These are phyloP conservation scores for Drosophila kurseongensis DNA, from an alignment of 1,140 invertebrate species.

Conservation along the genomic window DNA sequence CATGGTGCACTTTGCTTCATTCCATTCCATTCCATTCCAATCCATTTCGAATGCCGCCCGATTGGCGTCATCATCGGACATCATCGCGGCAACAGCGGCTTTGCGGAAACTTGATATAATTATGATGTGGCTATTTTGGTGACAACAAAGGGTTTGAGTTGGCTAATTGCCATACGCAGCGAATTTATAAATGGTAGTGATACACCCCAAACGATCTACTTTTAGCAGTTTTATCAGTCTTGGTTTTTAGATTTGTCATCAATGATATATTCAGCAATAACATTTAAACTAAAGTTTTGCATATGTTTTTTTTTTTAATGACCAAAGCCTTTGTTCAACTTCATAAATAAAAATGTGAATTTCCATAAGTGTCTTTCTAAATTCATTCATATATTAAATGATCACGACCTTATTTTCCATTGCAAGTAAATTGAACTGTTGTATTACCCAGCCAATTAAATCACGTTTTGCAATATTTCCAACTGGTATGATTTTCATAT, in stretches of 20 bases:
- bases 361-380: too few species aligned
- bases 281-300: too few species aligned
- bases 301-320: too few species aligned
- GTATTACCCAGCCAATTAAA: too few species aligned
- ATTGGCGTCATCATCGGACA: conserved; percentile 46
- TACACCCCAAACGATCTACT: background rate
- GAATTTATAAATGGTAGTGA: conserved; percentile 4
- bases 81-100: background rate
- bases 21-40: conserved; percentile 35
- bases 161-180: conserved; percentile 2
- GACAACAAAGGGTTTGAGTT: conserved; percentile 9
- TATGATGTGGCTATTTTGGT: conserved; percentile 10
- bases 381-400: too few species aligned
- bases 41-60: conserved; percentile 38
- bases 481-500: too few species aligned
- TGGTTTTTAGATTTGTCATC: background rate
- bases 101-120: conserved; percentile 33
- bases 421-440: too few species aligned
- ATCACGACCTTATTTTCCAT: too few species aligned
- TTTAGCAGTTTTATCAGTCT: background rate
- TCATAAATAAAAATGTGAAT: too few species aligned
- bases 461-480: too few species aligned
- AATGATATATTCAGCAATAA: too few species aligned
- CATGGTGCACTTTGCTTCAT: conserved; percentile 63
- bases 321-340: too few species aligned